Evolutionary conservation across 23 tunicate genomes (phyloP).

Genomic region (Halocynthia roretzi): DNA sequence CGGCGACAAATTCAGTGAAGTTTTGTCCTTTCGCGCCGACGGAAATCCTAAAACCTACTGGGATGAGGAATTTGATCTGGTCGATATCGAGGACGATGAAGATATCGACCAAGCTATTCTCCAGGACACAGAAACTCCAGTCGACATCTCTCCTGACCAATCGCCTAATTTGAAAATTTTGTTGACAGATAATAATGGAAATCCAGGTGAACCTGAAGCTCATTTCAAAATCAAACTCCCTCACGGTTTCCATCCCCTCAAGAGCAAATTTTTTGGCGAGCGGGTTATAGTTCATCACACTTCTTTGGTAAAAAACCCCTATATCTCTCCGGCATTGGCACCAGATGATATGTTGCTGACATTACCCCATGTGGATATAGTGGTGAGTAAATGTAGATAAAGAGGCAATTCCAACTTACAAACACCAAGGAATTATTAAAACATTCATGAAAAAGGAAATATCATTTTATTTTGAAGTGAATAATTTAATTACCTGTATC

Average conservation of each 20-base stretch:
- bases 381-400: constrained; percentile 27
- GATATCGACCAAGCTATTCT: neutral
- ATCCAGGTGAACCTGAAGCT: neutral
- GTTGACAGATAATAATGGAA: neutral
- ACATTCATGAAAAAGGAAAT: too few relatives aligned
- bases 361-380: constrained; percentile 59
- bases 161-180: neutral
- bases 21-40: too few relatives aligned
- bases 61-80: constrained; percentile 55
- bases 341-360: constrained; percentile 40
- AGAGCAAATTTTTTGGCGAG: constrained; percentile 53
- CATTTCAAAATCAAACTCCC: constrained; percentile 52
- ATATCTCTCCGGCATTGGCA: constrained; percentile 66
- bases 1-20: neutral
- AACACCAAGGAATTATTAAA: too few relatives aligned
- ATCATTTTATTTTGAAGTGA: too few relatives aligned
- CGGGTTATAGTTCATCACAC: constrained; percentile 33
- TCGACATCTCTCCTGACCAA: neutral
- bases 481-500: too few relatives aligned
- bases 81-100: constrained; percentile 9
- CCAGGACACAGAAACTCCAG: neutral
- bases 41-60: constrained; percentile 20
- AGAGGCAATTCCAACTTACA: too few relatives aligned
- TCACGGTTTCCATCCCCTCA: constrained; percentile 39
- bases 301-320: constrained; percentile 43